phyloP scores from a whole-genome alignment of 2,888 invertebrate species.

The Hypena proboscidalis region DNA sequence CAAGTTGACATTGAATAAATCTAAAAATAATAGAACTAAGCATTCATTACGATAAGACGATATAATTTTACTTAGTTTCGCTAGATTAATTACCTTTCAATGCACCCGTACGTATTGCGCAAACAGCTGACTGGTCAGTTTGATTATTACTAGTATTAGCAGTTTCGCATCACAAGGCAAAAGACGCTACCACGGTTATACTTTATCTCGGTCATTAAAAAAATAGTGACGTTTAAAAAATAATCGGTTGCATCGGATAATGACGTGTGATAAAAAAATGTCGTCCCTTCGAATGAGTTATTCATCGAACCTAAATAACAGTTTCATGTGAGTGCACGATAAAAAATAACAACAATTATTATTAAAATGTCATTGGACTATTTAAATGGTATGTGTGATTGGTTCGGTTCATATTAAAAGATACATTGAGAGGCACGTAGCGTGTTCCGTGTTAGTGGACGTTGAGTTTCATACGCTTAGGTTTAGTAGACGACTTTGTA shows the following conservation, averaged over 20 bases:
- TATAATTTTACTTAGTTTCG: no score
- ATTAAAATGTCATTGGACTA: slow-evolving; percentile 24
- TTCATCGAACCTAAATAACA: background rate
- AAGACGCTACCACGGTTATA: no score
- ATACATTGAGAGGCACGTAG: slow-evolving; percentile 26
- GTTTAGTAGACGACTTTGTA: slow-evolving; percentile 22
- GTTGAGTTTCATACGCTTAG: background rate
- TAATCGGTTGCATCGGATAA: background rate
- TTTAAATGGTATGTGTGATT: slow-evolving; percentile 30
- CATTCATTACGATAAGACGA: no score
- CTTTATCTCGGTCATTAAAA: no score
- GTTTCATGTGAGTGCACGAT: background rate
- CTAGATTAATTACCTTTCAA: no score
- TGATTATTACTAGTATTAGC: no score
- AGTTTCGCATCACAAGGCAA: no score
- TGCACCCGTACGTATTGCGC: no score
- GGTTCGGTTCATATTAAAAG: slow-evolving; percentile 25
- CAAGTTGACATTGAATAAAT: no score
- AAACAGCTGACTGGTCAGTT: no score
- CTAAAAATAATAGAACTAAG: no score
- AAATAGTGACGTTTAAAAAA: background rate
- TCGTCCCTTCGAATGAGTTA: background rate
- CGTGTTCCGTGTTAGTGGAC: slow-evolving; percentile 16
- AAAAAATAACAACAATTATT: slow-evolving; percentile 28
- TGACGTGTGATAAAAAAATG: background rate